These are phyloP conservation scores for Agrochola circellaris DNA, from an alignment of 2,888 invertebrate species.

Conservation along the genomic window DNA sequence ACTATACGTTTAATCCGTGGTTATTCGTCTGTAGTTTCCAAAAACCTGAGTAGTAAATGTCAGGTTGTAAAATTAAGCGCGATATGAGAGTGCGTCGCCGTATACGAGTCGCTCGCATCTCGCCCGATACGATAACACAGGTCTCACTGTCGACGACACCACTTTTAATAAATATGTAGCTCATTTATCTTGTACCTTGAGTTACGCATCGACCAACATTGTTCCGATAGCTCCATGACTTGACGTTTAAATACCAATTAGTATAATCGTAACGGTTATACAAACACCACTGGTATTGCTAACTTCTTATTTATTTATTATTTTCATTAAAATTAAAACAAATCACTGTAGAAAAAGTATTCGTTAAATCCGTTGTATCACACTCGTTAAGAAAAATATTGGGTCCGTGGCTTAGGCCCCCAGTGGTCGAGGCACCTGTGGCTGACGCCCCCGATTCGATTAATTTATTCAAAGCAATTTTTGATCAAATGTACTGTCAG, in stretches of 20 bases:
- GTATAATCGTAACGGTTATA: conserved; percentile 57
- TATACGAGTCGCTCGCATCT: conserved; percentile 85
- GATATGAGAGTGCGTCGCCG: conserved; percentile 82
- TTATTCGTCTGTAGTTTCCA: conserved; percentile 84
- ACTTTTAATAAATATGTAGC: conserved; percentile 86
- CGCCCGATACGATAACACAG: conserved; percentile 86
- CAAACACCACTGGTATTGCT: conserved; percentile 20
- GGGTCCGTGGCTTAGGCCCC: too few species aligned
- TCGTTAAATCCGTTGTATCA: conserved; percentile 27
- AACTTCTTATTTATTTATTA: neutral
- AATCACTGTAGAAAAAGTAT: conserved; percentile 8
- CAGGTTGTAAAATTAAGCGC: conserved; percentile 84
- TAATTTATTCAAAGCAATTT: too few species aligned
- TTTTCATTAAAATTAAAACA: conserved; percentile 17
- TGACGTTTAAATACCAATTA: conserved; percentile 66
- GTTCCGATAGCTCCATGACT: conserved; percentile 68
- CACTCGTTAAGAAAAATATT: conserved; percentile 47
- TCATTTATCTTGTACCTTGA: conserved; percentile 86
- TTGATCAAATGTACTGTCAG: too few species aligned
- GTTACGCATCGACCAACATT: conserved; percentile 78
- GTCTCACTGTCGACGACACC: conserved; percentile 82
- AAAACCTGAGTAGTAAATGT: conserved; percentile 87
- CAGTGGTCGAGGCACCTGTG: too few species aligned
- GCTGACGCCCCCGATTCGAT: too few species aligned
- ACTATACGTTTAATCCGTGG: conserved; percentile 82